These are phyloP conservation scores for Esox masquinongy DNA, from an alignment of 2,797 vertebrate genomes.

Conservation along the genomic window DNA sequence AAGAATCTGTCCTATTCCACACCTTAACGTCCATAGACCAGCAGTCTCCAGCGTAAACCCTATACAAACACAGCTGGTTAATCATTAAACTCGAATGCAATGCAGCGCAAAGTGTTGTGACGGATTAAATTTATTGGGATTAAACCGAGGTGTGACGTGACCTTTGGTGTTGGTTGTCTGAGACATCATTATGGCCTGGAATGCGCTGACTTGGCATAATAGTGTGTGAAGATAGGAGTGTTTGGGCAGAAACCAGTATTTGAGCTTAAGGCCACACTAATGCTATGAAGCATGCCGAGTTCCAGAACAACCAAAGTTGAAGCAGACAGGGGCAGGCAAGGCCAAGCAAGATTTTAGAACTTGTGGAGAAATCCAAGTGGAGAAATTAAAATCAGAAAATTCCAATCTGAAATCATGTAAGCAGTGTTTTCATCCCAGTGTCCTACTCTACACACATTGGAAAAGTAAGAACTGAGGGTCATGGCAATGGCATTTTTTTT, in stretches of 20 bases:
- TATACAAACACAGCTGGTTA: constrained; percentile 15
- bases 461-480: background rate
- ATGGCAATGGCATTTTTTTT: background rate
- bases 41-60: constrained; percentile 47
- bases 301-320: constrained; percentile 17
- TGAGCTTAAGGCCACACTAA: constrained; percentile 2
- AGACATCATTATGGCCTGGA: constrained; percentile 10
- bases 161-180: background rate
- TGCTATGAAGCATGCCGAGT: constrained; percentile 38
- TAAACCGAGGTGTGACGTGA: constrained; percentile 6
- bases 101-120: constrained; percentile 20
- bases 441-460: constrained; percentile 31
- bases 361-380: constrained; percentile 68
- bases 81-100: constrained; percentile 24
- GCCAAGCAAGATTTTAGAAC: constrained; percentile 25
- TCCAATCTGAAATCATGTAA: constrained; percentile 47
- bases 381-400: constrained; percentile 35
- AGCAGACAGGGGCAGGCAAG: constrained; percentile 15
- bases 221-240: background rate
- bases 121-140: background rate
- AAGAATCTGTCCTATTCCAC: no score
- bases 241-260: constrained; percentile 5
- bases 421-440: constrained; percentile 59
- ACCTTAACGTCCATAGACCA: background rate
- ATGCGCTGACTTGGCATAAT: background rate